Conservation (phyloP, 2,113 vertebrate genomes). For the Pachypanchax playfairii region DNA sequence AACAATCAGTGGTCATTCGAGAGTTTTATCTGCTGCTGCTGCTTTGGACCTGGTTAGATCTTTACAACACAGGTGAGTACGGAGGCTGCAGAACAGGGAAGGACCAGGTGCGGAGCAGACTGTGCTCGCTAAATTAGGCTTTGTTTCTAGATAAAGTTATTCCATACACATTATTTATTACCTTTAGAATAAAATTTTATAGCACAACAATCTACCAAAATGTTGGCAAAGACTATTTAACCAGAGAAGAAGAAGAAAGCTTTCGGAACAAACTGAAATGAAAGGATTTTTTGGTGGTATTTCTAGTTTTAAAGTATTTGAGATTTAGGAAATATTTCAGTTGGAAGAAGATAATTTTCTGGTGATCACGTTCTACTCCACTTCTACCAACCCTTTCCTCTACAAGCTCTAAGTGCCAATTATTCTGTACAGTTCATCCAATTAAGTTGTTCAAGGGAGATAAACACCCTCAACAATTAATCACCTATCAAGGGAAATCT, state of each 20-base stretch:
- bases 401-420: conserved; percentile 21
- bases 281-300: too few species aligned
- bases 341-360: too few species aligned
- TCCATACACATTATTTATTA: not conserved
- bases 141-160: not conserved
- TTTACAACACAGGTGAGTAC: conserved; percentile 68
- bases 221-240: not conserved
- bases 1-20: conserved; percentile 53
- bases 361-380: not conserved
- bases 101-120: conserved; percentile 1
- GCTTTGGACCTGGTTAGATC: conserved; percentile 62
- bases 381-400: too few species aligned
- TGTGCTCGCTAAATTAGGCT: not conserved
- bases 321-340: too few species aligned
- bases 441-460: conserved; percentile 5
- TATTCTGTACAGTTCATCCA: not conserved
- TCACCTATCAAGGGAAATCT: conserved; percentile 11
- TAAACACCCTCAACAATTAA: conserved; percentile 17
- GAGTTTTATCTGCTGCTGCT: conserved; percentile 62
- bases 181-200: not conserved
- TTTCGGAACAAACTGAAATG: too few species aligned
- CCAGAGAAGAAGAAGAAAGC: not conserved
- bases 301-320: too few species aligned
- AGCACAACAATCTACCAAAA: not conserved
- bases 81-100: conserved; percentile 8